Evolutionary conservation across 2,888 invertebrate species (phyloP), one percentile per base, ranked within the genome.

Genomic region (Terebella lapidaria): DNA sequence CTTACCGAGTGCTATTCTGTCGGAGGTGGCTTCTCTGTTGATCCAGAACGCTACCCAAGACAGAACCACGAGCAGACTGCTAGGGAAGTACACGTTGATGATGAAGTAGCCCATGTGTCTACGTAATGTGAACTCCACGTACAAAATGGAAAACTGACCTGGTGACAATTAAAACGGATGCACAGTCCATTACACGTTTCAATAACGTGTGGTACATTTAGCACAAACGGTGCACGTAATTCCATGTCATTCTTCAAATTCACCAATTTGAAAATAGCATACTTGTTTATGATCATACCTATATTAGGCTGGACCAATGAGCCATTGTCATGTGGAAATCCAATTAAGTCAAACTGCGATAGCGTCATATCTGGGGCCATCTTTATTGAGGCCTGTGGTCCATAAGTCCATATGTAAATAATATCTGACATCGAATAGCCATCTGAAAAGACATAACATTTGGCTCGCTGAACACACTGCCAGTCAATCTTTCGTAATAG

Each of bases 1-100:
- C 77, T 81, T 78, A 86, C 87, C 94, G 20, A 95, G 83, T 0
- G 92, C 92, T 0, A 95, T 92, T 28, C 95, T 86, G 81, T 95
- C 95, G 61, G 92, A 91, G 1, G 91, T 91, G 0, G 91, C 91
- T 84, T 95, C 95, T 26, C 94, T 87, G 82, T 95, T 94, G 72
- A 95, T 92, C 93, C 94, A 95, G 80, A 95, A 94, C 0, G 93
- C 92, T 0, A 95, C 94, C 94, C 94, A 95, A 1, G 93, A 94
- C 4, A 95, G 84, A 3, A 94, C 91, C 0, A 94, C 94, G 67
- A 95, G 91, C 58, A 95, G 84, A 66, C 92, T 91, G 76, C 94
- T 94, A 0, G 94, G 94, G 58, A 94, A 89, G 81, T 95, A 95
- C 30, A 94, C 92, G 83, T 94, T 94, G 75, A 95, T 93, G 42